Base-by-base conservation (phyloP, 2,888 invertebrate species). In the Yponomeuta plumbellus region DNA sequence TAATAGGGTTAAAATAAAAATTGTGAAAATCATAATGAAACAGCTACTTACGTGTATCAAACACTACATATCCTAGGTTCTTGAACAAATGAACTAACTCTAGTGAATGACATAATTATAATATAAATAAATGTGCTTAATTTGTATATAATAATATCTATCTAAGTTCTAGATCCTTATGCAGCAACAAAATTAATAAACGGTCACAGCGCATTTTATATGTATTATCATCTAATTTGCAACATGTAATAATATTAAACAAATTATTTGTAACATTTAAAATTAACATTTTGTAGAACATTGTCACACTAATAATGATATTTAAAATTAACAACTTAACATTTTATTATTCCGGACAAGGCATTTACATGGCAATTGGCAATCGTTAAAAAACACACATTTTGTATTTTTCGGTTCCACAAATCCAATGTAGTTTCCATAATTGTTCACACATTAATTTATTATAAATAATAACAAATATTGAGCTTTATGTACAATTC, bases 301-400 rank as follows among this genome's bases (percentile, higher is more conserved):
- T 34, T 34, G 34, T 10, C 34, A 34, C 34, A 34, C 34, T 8
- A 34, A 34, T 34, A 34, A 34, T 52, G 44, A 17, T 4, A 52
- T 52, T 52, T 52, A 26, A 11, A 62, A 62, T 62, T 17, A 34
- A 61, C 13, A n/a, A 26, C 23, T 61, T 26, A 23, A 17, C n/a
- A 8, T 62, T 34, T 17, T 20, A 62, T 1, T 22, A 22, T 13
- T 66, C 58, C 52, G 44, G 20, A 52, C 65, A 67, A 67, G 67
- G 67, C 67, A 67, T 67, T 67, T 66, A 63, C 67, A 23, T 62
- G 66, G 67, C 66, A 44, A 63, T n/a, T 62, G 66, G 67, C 66
- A 44, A 63, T n/a, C 40, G 63, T 63, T 44, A 39, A 63, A n/a
- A 44, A 17, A 52, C 44, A 52, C 59, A 59, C 59, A 23, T 59